phyloP scores from a whole-genome alignment of 2,888 invertebrate genomes.

The Spisula subtruncata region DNA sequence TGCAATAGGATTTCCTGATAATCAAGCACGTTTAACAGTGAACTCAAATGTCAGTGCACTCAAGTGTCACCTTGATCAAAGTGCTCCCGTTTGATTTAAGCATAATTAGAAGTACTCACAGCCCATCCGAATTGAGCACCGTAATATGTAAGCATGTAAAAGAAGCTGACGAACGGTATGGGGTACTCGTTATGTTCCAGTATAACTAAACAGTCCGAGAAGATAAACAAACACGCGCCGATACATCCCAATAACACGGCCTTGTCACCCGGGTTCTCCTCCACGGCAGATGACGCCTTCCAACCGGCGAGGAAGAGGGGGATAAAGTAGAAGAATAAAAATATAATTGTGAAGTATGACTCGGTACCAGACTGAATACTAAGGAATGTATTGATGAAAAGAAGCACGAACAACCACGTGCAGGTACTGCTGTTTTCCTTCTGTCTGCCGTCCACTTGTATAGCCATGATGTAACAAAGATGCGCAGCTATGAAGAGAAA shows the following conservation, averaged over 20 bases:
- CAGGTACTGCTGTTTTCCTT: slow-evolving; percentile 56
- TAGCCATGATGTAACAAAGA: slow-evolving; percentile 70
- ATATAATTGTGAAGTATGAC: slow-evolving; percentile 64
- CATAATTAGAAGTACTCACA: slow-evolving; percentile 69
- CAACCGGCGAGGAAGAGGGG: slow-evolving; percentile 77
- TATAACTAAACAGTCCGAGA: slow-evolving; percentile 79
- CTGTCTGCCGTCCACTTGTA: slow-evolving; percentile 69
- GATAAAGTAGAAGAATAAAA: slow-evolving; percentile 73
- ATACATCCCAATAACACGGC: slow-evolving; percentile 71
- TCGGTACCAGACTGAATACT: slow-evolving; percentile 68
- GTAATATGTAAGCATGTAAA: slow-evolving; percentile 80
- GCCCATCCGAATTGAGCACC: slow-evolving; percentile 79
- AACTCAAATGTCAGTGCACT: background rate
- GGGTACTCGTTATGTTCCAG: slow-evolving; percentile 75
- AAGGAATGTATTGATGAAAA: slow-evolving; percentile 65
- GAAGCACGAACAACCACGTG: slow-evolving; percentile 68
- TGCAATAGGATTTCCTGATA: too few species aligned
- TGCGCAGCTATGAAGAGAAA: slow-evolving; percentile 76
- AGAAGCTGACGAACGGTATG: slow-evolving; percentile 71
- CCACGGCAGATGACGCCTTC: slow-evolving; percentile 75
- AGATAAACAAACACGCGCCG: slow-evolving; percentile 77
- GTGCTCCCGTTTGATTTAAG: background rate
- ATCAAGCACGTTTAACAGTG: background rate
- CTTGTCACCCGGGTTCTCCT: slow-evolving; percentile 68
- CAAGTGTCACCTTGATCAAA: background rate